These are phyloP conservation scores for Panulirus ornatus DNA, from an alignment of 1,140 invertebrate genomes.

Conservation along the genomic window DNA sequence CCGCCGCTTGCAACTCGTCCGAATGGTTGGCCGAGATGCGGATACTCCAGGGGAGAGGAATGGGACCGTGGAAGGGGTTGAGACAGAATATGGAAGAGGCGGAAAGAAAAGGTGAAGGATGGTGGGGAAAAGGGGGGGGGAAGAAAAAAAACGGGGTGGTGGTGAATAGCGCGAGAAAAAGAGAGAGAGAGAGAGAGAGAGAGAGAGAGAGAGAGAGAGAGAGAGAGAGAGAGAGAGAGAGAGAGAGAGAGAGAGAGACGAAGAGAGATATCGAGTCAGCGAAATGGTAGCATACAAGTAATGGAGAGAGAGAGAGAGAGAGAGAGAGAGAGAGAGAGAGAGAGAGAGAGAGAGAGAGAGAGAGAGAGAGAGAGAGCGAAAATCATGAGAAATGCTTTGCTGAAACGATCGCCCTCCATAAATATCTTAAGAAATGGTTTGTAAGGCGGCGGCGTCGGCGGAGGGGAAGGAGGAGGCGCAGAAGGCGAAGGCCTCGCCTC, in stretches of 20 bases:
- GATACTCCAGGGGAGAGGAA: too few species aligned
- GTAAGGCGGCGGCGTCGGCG: conserved; percentile 30
- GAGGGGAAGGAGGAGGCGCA: background rate
- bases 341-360: background rate
- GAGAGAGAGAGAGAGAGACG: background rate
- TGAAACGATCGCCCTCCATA: conserved; percentile 27
- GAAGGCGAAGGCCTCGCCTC: conserved; percentile 15
- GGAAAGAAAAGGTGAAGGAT: background rate
- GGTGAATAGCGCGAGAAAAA: too few species aligned
- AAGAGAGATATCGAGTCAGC: too few species aligned
- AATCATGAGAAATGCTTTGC: conserved; percentile 24
- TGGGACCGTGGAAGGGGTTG: background rate
- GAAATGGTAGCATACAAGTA: background rate
- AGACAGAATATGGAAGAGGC: background rate
- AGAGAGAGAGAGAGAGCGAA: background rate
- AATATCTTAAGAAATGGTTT: conserved; percentile 57
- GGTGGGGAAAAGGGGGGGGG: background rate
- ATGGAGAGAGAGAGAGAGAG: background rate
- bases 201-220: background rate
- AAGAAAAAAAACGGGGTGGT: background rate
- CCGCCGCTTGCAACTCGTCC: background rate
- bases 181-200: background rate
- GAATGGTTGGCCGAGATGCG: background rate
- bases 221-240: background rate
- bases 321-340: conserved; percentile 25